Percentiles rank a stretch among this genome's conserved stretches.
phyloP scores from a whole-genome alignment of 2,113 vertebrate genomes.

The Labeo rohita region DNA sequence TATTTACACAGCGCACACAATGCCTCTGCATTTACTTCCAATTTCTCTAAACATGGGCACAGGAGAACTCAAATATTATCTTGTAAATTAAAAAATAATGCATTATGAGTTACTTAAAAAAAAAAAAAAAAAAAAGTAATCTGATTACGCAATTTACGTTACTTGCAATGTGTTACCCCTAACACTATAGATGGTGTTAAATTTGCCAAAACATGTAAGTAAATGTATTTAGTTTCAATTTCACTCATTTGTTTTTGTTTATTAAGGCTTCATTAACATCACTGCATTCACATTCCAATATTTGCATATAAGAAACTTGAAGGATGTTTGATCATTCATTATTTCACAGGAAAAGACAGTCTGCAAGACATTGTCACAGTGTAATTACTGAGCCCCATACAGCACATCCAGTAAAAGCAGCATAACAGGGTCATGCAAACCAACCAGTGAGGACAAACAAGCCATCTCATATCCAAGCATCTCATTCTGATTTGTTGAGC shows the following conservation, averaged over 20 bases:
- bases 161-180: too few relatives aligned
- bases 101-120: too few relatives aligned
- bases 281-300: conserved; percentile 56
- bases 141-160: too few relatives aligned
- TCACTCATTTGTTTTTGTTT: conserved; percentile 37
- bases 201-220: conserved; percentile 30
- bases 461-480: background rate
- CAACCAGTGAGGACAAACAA: conserved; percentile 23
- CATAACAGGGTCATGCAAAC: conserved; percentile 57
- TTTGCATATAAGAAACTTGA: conserved; percentile 42
- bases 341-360: conserved; percentile 32
- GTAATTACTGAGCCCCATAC: conserved; percentile 12
- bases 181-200: background rate
- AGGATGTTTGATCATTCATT: conserved; percentile 34
- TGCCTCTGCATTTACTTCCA: too few relatives aligned
- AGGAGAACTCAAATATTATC: too few relatives aligned
- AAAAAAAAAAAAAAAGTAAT: background rate
- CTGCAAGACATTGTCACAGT: background rate
- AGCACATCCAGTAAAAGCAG: conserved; percentile 43
- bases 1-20: too few relatives aligned
- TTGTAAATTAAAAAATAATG: too few relatives aligned
- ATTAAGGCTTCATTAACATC: conserved; percentile 42
- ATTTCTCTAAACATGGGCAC: too few relatives aligned
- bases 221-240: background rate
- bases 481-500: background rate